Conservation (phyloP, 1,140 invertebrate genomes). For the Aphelinus atriplicis region DNA sequence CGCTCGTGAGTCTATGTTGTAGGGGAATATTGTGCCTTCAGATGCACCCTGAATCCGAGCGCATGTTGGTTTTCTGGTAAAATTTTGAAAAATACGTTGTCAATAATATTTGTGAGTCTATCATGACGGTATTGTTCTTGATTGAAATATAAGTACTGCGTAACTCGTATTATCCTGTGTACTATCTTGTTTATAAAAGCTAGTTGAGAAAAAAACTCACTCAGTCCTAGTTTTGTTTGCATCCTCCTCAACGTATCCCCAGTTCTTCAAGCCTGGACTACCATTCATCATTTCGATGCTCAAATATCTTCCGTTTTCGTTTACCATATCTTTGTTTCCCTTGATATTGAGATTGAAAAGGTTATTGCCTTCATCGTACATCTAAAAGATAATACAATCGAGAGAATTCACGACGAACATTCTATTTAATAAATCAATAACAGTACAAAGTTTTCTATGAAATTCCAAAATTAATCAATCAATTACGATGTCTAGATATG, state of each 20-base stretch:
- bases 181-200: no score
- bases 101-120: no score
- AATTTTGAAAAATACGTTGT: no score
- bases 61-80: constrained; percentile 65
- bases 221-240: constrained; percentile 51
- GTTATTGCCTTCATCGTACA: constrained; percentile 71
- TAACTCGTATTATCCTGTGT: no score
- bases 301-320: constrained; percentile 60
- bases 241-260: constrained; percentile 66
- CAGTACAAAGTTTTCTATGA: no score
- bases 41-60: constrained; percentile 68
- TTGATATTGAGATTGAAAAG: constrained; percentile 66
- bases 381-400: constrained; percentile 53
- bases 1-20: constrained; percentile 65
- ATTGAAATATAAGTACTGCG: no score
- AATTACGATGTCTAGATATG: no score
- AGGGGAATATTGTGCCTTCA: constrained; percentile 72
- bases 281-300: constrained; percentile 70
- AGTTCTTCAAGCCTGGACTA: constrained; percentile 69
- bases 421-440: no score
- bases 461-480: no score
- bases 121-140: no score
- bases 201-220: constrained; percentile 46
- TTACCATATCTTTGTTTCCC: constrained; percentile 57
- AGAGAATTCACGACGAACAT: no score